Evolutionary conservation across 2,888 invertebrate genomes (phyloP).

Genomic region (Incurvaria masculella): DNA sequence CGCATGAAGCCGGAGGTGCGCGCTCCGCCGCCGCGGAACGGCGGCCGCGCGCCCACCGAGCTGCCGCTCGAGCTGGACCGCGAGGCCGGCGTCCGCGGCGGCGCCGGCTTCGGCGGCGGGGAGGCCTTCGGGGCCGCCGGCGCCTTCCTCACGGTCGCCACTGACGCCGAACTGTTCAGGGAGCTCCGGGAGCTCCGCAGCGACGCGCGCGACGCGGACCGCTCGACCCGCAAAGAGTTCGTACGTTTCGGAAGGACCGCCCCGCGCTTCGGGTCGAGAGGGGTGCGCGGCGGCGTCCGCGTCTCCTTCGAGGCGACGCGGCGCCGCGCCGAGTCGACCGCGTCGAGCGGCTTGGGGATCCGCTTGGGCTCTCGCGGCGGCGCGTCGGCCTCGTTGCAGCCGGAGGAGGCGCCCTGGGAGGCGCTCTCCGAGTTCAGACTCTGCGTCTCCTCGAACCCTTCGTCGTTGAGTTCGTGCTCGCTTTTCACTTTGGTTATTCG

Average conservation of each 20-base stretch:
- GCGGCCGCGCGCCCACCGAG: constrained; percentile 48
- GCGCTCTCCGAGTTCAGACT: constrained; percentile 84
- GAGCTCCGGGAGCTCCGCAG: constrained; percentile 81
- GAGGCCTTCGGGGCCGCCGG: constrained; percentile 50
- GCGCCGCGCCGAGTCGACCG: constrained; percentile 18
- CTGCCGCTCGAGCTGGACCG: constrained; percentile 48
- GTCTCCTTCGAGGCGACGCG: constrained; percentile 46
- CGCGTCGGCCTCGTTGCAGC: constrained; percentile 62
- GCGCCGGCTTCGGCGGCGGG: constrained; percentile 36
- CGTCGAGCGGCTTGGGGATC: constrained; percentile 7
- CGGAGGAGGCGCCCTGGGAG: constrained; percentile 80
- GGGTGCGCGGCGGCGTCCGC: constrained; percentile 38
- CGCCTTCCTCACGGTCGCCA: constrained; percentile 73
- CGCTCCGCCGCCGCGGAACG: constrained; percentile 29
- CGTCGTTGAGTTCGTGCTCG: constrained; percentile 78
- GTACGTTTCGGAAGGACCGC: constrained; percentile 28
- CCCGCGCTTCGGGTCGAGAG: constrained; percentile 32
- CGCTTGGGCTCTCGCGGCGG: constrained; percentile 19
- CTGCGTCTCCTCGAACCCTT: constrained; percentile 89
- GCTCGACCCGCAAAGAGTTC: constrained; percentile 60
- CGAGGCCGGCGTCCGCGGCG: constrained; percentile 44
- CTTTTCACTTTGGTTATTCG: constrained; percentile 53
- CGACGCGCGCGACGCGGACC: constrained; percentile 76
- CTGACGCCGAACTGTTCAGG: constrained; percentile 75
- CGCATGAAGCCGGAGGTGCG: constrained; percentile 73